Percentiles rank a stretch among this genome's conserved stretches.
phyloP scores from a whole-genome alignment of 2,797 vertebrate genomes.

The Hydrolagus colliei region DNA sequence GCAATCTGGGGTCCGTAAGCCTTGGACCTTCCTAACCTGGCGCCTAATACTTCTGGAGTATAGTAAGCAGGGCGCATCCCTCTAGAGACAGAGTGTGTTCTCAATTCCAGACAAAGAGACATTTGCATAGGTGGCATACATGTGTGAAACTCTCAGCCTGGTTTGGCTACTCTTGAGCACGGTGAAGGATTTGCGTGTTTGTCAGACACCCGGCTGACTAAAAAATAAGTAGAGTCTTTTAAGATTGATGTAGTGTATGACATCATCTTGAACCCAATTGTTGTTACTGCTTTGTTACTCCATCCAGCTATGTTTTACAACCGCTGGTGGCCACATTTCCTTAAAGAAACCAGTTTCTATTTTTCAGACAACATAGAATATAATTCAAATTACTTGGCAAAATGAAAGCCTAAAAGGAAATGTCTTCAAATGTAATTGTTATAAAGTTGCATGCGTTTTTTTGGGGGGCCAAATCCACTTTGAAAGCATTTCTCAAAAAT shows the following conservation, averaged over 20 bases:
- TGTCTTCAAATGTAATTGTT: not conserved
- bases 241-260: not conserved
- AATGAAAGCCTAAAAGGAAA: not conserved
- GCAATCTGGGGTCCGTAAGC: no score
- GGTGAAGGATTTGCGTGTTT: no score
- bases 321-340: constrained; percentile 11
- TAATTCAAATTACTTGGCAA: not conserved
- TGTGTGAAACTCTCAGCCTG: no score
- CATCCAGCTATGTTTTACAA: not conserved
- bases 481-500: not conserved
- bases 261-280: not conserved
- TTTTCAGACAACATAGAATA: not conserved
- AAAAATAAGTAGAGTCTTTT: no score
- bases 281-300: not conserved
- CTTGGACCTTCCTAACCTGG: no score
- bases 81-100: no score
- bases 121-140: no score
- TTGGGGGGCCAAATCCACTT: not conserved
- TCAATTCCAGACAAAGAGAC: no score
- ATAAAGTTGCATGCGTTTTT: not conserved
- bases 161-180: no score
- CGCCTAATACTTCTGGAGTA: no score
- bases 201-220: no score
- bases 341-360: not conserved
- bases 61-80: no score